Conservation (phyloP, 2,888 invertebrate genomes). For the Choristoneura rosaceana region DNA sequence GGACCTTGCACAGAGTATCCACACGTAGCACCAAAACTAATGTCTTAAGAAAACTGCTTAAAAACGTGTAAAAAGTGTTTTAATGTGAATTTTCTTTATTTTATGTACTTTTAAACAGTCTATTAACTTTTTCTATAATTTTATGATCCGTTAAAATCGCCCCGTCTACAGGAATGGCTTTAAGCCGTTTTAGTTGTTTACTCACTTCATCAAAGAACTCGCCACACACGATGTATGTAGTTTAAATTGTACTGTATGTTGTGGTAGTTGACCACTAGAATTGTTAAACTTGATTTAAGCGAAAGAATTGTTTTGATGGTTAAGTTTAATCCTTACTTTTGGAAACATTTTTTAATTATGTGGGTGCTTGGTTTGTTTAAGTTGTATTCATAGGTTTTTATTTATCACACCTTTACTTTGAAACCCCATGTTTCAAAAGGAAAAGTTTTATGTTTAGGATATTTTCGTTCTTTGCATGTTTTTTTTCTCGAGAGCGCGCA, state of each 20-base stretch:
- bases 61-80: background rate
- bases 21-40: no score
- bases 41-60: background rate
- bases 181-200: conserved; percentile 36
- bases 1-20: no score
- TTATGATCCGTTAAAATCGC: conserved; percentile 40
- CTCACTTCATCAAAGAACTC: conserved; percentile 33
- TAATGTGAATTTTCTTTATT: background rate
- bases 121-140: conserved; percentile 30
- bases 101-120: conserved; percentile 17
- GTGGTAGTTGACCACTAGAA: conserved; percentile 27
- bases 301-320: background rate
- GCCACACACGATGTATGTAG: conserved; percentile 35
- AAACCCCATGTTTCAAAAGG: no score
- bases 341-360: background rate
- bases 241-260: conserved; percentile 15
- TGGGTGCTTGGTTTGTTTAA: background rate
- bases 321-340: background rate
- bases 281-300: conserved; percentile 1
- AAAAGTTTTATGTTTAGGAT: no score
- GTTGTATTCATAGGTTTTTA: background rate
- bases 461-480: no score
- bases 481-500: no score
- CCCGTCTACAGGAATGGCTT: conserved; percentile 36
- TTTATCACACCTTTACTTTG: no score